Conservation (phyloP, 2,113 vertebrate genomes). For the Spizaetus ornatus region DNA sequence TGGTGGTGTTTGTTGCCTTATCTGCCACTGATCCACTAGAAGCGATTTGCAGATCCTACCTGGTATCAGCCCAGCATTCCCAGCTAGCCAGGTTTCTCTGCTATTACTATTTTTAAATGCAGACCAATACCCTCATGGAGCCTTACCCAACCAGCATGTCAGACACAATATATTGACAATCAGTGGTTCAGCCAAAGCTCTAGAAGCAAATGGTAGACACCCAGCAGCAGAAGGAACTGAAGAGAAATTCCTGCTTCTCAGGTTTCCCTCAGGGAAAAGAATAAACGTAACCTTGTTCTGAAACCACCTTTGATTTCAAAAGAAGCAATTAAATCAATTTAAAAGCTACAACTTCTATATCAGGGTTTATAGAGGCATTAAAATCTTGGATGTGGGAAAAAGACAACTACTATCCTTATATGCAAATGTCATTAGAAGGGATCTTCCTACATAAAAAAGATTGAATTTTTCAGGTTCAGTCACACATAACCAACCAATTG, state of each 20-base stretch:
- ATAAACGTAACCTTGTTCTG: neutral
- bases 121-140: neutral
- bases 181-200: neutral
- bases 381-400: neutral
- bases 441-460: neutral
- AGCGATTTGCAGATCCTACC: neutral
- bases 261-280: neutral
- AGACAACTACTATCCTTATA: neutral
- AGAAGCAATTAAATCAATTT: neutral
- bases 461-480: neutral
- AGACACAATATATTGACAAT: neutral
- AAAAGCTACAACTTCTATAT: neutral
- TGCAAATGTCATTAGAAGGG: neutral
- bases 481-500: neutral
- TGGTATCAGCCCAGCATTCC: neutral
- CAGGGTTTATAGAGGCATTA: neutral
- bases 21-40: neutral
- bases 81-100: neutral
- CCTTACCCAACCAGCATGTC: neutral
- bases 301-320: neutral
- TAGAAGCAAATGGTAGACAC: neutral
- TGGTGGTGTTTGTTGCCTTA: neutral
- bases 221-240: neutral
- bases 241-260: neutral
- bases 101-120: neutral